Conservation (phyloP, 2,113 vertebrate genomes). For the Piaya cayana region DNA sequence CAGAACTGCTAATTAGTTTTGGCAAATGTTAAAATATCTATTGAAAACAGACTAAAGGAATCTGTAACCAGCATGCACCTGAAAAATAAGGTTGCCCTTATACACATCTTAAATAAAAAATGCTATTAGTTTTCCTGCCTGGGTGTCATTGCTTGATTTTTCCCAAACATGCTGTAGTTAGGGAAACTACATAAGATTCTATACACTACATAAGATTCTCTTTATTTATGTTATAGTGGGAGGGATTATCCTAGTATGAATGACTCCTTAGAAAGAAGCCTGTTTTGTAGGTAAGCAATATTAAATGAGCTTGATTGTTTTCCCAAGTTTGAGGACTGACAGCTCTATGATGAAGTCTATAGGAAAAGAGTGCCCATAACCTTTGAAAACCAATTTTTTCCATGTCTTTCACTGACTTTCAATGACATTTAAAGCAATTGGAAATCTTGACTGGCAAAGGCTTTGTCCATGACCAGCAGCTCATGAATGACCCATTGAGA, state of each 20-base stretch:
- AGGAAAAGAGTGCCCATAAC: neutral
- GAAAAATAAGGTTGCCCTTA: neutral
- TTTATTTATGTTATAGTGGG: neutral
- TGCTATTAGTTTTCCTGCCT: neutral
- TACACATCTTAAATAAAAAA: neutral
- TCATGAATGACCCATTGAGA: neutral
- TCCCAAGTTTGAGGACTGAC: neutral
- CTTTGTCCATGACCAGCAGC: neutral
- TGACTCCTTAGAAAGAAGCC: neutral
- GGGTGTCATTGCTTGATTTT: neutral
- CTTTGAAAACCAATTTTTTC: neutral
- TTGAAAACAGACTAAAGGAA: neutral
- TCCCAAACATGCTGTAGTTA: neutral
- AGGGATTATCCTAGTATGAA: neutral
- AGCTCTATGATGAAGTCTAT: neutral
- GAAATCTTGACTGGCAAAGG: neutral
- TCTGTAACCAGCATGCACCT: rapidly evolving
- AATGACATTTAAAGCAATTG: neutral
- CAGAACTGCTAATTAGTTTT: neutral
- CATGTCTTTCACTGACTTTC: neutral
- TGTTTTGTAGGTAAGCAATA: neutral
- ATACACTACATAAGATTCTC: neutral
- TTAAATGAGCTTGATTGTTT: neutral
- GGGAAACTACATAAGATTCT: neutral
- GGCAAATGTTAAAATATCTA: neutral